Base-by-base conservation (phyloP, 2,797 vertebrate genomes). In the Pelochelys cantorii region DNA sequence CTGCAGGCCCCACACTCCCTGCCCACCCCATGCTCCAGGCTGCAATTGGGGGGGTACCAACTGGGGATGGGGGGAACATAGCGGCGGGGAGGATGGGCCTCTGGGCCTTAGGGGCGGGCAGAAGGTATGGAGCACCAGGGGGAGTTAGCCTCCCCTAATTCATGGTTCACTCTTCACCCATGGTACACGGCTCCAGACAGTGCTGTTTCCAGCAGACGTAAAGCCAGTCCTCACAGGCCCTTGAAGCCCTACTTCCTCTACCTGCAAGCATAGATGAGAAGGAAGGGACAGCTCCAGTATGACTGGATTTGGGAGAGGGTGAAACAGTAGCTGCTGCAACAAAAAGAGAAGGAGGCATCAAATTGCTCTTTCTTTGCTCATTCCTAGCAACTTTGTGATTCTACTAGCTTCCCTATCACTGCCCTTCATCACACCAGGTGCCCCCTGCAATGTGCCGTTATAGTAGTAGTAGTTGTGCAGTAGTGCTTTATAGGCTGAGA, bases 171-270 rank as follows among this genome's bases (percentile, higher is more conserved):
- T 7, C 12, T 7, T 12, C 12, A 12, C 52, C 52, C 52, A 7
- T 53, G 52, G 52, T 53, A 12, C 60, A 79, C 22, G 34, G 6
- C 77, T 37, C 14, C 0, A 11, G 34, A 11, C 68, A 82, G 71
- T 3, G 31, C 22, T 60, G 53, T 80, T 65, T 57, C 34, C 57
- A 15, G 10, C 0, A 1, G 31, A 7, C 8, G 2, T 53, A 78
- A 89, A 7, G n/a, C 23, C n/a, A 79, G 1, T 25, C 14, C 55
- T 79, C 34, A 71, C 34, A 71, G 84, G 10, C 23, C 25, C 53
- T 7, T 1, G 11, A 14, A 5, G 13, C 65, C 62, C 84, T 60
- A 1, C 31, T 83, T 79, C 42, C 52, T 60, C 68, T 86, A 25
- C 20, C 1, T 57, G 25, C 37, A 53, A 18, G 17, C 22, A n/a